These are phyloP conservation scores for Stenoptilia bipunctidactyla DNA, from an alignment of 2,888 invertebrate genomes.

Conservation along the genomic window DNA sequence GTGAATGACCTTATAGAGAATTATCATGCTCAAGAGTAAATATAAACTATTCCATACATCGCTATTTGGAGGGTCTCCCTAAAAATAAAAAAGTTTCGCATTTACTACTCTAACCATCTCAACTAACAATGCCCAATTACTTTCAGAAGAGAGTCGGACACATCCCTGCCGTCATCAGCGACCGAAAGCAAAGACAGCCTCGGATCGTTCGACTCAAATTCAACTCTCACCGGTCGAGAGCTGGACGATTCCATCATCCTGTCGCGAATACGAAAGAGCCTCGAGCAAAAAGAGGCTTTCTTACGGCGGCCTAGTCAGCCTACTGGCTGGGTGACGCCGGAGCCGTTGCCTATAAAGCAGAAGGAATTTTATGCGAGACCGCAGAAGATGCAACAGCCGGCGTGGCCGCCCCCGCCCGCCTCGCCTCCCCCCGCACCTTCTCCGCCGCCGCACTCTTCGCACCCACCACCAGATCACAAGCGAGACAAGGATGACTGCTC, in stretches of 20 bases:
- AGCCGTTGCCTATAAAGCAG: slow-evolving; percentile 68
- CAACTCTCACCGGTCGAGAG: slow-evolving; percentile 76
- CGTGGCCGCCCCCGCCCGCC: slow-evolving; percentile 75
- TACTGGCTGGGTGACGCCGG: slow-evolving; percentile 69
- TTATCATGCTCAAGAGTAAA: no score
- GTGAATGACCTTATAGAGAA: no score
- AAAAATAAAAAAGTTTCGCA: no score
- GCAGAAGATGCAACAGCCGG: slow-evolving; percentile 78
- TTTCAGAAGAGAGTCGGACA: slow-evolving; percentile 73
- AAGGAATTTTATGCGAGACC: slow-evolving; percentile 85
- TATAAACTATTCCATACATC: no score
- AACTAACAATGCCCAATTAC: slow-evolving; percentile 11
- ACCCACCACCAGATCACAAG: slow-evolving; percentile 18
- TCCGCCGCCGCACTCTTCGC: slow-evolving; percentile 65
- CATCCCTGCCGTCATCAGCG: slow-evolving; percentile 73
- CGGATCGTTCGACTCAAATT: slow-evolving; percentile 77
- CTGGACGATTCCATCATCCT: slow-evolving; percentile 80
- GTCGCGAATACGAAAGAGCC: slow-evolving; percentile 84
- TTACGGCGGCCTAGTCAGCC: slow-evolving; percentile 80
- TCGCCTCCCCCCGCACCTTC: slow-evolving; percentile 68
- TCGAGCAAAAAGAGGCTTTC: slow-evolving; percentile 92
- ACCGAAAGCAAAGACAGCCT: slow-evolving; percentile 78
- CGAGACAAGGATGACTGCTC: slow-evolving; percentile 40
- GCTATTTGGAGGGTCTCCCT: no score
- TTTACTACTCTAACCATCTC: no score